Evolutionary conservation across 1,140 invertebrate genomes (phyloP).

Genomic region (Hylaeus anthracinus): DNA sequence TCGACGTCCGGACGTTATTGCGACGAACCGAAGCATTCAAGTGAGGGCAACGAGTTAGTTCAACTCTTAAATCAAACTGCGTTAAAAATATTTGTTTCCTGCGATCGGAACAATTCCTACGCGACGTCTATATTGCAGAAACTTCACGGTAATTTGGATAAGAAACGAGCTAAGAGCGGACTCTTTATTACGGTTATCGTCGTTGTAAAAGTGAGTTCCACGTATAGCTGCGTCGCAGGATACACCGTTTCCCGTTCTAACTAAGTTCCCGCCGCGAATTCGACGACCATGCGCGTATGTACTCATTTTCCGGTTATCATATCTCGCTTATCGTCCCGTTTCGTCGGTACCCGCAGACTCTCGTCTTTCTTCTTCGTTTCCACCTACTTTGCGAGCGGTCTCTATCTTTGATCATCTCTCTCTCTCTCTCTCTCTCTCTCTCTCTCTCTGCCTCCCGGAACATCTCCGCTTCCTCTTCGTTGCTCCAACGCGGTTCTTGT

Average conservation of each 20-base stretch:
- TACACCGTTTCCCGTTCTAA: not conserved
- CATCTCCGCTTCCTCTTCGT: not conserved
- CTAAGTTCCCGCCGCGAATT: not conserved
- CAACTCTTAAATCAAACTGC: too few relatives aligned
- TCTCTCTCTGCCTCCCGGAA: not conserved
- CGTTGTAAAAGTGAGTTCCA: constrained; percentile 14
- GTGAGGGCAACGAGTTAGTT: too few relatives aligned
- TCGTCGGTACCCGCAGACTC: not conserved
- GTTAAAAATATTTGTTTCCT: too few relatives aligned
- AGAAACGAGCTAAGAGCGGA: too few relatives aligned
- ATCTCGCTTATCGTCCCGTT: not conserved
- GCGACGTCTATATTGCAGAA: too few relatives aligned
- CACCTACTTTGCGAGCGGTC: not conserved
- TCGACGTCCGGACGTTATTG: too few relatives aligned
- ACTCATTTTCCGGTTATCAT: constrained; percentile 19
- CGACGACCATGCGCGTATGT: not conserved
- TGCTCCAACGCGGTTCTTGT: not conserved
- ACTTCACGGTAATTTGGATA: too few relatives aligned
- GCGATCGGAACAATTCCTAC: too few relatives aligned
- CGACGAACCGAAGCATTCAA: too few relatives aligned
- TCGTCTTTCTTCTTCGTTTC: not conserved
- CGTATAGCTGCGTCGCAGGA: not conserved
- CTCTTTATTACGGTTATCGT: not conserved
- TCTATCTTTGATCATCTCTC: not conserved
- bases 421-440: not conserved